These are phyloP conservation scores for Hylaeus volcanicus DNA, from an alignment of 1,140 invertebrate species.

Conservation along the genomic window DNA sequence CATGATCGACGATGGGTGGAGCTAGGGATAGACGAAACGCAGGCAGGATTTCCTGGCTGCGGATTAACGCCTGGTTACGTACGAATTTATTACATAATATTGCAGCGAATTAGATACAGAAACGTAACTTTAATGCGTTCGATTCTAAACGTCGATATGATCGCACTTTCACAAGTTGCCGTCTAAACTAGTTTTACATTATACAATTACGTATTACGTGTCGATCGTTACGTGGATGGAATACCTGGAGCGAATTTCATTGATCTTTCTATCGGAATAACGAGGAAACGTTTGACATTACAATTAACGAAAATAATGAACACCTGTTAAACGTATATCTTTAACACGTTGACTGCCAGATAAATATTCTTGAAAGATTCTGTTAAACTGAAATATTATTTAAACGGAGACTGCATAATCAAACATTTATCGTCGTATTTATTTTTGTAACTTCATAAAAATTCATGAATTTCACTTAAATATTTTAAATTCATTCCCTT, in stretches of 20 bases:
- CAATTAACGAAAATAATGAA: no score
- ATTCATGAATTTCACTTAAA: no score
- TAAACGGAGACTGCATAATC: no score
- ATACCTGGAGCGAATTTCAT: background rate
- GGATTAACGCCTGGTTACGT: conserved; percentile 31
- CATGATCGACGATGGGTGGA: conserved; percentile 10
- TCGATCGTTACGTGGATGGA: conserved; percentile 14
- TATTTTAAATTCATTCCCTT: no score
- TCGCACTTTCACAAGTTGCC: conserved; percentile 32
- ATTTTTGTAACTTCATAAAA: no score
- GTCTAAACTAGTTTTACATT: conserved; percentile 28
- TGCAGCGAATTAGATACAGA: conserved; percentile 29
- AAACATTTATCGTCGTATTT: no score
- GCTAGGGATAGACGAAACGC: background rate
- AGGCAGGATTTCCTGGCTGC: conserved; percentile 42
- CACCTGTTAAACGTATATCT: no score
- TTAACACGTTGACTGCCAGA: no score
- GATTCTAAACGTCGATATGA: conserved; percentile 33
- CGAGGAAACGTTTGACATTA: background rate
- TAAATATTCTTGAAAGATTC: no score
- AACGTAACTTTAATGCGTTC: conserved; percentile 37
- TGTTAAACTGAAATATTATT: no score
- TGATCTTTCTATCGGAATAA: background rate
- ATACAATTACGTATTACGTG: conserved; percentile 40
- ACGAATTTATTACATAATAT: conserved; percentile 38